Conservation (phyloP, 2,888 invertebrate species). For the Agonopterix arenella region DNA sequence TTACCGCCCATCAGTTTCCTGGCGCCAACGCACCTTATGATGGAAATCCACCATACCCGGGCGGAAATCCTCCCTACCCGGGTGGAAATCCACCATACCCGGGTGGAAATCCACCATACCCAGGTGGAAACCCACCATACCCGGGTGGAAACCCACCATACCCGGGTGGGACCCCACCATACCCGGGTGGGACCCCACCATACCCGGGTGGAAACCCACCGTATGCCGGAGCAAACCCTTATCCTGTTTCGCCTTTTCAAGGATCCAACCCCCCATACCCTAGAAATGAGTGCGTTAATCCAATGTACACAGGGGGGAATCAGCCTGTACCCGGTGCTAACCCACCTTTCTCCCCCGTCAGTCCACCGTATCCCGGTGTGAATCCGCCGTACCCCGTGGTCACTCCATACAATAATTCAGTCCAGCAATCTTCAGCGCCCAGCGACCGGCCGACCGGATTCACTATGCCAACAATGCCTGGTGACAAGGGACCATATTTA, state of each 20-base stretch:
- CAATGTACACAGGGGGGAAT: not conserved
- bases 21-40: slow-evolving; percentile 6
- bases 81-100: slow-evolving; percentile 11
- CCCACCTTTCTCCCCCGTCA: not conserved
- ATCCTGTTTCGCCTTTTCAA: slow-evolving; percentile 4
- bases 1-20: slow-evolving; percentile 10
- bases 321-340: not conserved
- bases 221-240: slow-evolving; percentile 9
- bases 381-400: not conserved
- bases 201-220: slow-evolving; percentile 18
- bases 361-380: not conserved
- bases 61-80: slow-evolving; percentile 11
- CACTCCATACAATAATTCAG: not conserved
- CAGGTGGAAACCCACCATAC: slow-evolving; percentile 10
- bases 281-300: not conserved
- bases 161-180: slow-evolving; percentile 16
- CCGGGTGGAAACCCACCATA: slow-evolving; percentile 19
- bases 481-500: slow-evolving; percentile 23
- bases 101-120: slow-evolving; percentile 13
- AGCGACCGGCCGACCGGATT: slow-evolving; percentile 21
- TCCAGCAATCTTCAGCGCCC: slow-evolving; percentile 12
- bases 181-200: slow-evolving; percentile 12
- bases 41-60: slow-evolving; percentile 7
- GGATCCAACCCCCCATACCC: slow-evolving; percentile 11
- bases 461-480: slow-evolving; percentile 5